Evolutionary conservation across 2,888 invertebrate genomes (phyloP), one percentile per base, ranked within the genome.

Genomic region (Ormyrus rosae): DNA sequence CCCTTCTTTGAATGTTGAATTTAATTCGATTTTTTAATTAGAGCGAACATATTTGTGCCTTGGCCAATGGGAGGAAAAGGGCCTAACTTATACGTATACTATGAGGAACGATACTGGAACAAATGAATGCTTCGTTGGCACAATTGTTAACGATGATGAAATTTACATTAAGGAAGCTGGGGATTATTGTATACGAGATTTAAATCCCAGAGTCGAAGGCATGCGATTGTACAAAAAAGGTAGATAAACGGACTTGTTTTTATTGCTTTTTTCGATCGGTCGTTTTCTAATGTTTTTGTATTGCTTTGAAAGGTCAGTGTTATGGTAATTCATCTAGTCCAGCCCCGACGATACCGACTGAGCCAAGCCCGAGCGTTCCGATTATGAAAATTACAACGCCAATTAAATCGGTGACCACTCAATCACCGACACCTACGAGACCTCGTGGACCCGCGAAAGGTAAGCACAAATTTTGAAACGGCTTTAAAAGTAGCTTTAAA

Each of bases 91-190:
- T 85, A 93, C 94, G 0, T 94, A 94, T 87, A 94, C 94, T 0
- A 93, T 93, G 91, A 91, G 94, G 83, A 92, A 92, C 79, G 94
- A 94, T 85, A 91, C 91, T 1, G 91, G 91, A 65, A 92, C 92
- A 0, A 94, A 93, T 85, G 94, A 94, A 88, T 94, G 94, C 86
- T 94, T 94, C 86, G 94, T 94, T 46, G 94, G 94, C 9, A 77
- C 81, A 6, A 93, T 93, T 72, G 91, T 93, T 11, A 91, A 92
- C 34, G 92, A 93, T 56, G 92, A 92, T 60, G 93, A 93, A 84
- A 93, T 94, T 83, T 93, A 92, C 85, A 94, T 94, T 79, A 93
- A 93, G 85, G 94, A 94, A 90, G 94, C 94, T 46, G 94, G 94
- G 0, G 93, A 93, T 85, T 93, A 93, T 85, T 94, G 94, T 85